phyloP scores from a whole-genome alignment of 2,888 invertebrate species.

The Agrilus biguttatus region DNA sequence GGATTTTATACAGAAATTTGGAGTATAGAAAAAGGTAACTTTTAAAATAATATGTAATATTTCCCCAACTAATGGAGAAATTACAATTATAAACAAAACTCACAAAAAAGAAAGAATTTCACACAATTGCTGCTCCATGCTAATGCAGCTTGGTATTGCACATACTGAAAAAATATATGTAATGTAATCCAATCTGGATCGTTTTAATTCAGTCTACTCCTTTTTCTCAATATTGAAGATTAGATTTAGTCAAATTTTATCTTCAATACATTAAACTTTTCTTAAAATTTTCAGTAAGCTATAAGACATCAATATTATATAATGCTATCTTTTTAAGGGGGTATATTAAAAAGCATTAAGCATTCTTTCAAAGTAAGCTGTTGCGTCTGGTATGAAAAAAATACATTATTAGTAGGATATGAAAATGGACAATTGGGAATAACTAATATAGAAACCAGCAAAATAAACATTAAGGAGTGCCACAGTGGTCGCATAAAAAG shows the following conservation, averaged over 20 bases:
- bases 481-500: constrained; percentile 57
- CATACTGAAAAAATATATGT: too few species aligned
- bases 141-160: too few species aligned
- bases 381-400: constrained; percentile 52
- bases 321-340: constrained; percentile 27
- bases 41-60: not conserved
- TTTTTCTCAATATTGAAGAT: too few species aligned
- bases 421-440: constrained; percentile 58
- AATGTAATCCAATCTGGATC: too few species aligned
- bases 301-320: not conserved
- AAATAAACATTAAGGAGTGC: constrained; percentile 35
- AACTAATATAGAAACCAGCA: constrained; percentile 37
- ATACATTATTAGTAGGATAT: constrained; percentile 51
- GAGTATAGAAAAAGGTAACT: constrained; percentile 49
- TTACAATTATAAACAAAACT: too few species aligned
- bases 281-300: too few species aligned
- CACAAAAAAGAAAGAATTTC: too few species aligned
- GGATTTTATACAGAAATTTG: constrained; percentile 65
- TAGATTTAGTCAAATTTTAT: not conserved
- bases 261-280: not conserved
- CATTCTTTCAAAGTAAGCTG: constrained; percentile 56
- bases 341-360: constrained; percentile 49
- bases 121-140: too few species aligned
- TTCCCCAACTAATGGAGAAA: too few species aligned
- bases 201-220: too few species aligned